Percentiles rank a stretch among this genome's conserved stretches.
Evolutionary conservation across 2,888 invertebrate species (phyloP).

Genomic region (Hydroisotoma schaefferi): DNA sequence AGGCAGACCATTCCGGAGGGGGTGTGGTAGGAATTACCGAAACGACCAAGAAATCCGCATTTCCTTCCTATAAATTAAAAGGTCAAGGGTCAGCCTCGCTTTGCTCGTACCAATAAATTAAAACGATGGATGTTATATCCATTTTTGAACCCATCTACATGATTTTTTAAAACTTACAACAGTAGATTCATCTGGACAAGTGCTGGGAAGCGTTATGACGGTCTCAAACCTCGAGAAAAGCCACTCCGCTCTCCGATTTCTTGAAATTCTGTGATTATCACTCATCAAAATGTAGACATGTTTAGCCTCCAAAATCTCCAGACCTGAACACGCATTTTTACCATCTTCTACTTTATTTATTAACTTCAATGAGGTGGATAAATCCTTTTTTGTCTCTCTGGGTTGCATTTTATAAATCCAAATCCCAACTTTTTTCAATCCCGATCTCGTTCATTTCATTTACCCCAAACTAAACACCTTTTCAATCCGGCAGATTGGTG

Average conservation of each 20-base stretch:
- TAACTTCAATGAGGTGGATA: too few relatives aligned
- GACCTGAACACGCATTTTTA: background rate
- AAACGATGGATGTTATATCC: too few relatives aligned
- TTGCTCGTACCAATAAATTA: too few relatives aligned
- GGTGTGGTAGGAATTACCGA: constrained; percentile 61
- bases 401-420: too few relatives aligned
- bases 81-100: too few relatives aligned
- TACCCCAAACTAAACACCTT: too few relatives aligned
- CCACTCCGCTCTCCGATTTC: constrained; percentile 72
- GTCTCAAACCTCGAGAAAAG: constrained; percentile 65
- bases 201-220: constrained; percentile 58
- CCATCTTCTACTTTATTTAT: background rate
- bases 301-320: constrained; percentile 58
- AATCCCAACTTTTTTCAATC: too few relatives aligned
- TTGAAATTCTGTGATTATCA: constrained; percentile 66
- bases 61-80: constrained; percentile 3
- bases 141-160: background rate
- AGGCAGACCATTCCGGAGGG: constrained; percentile 55
- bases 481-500: too few relatives aligned
- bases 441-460: too few relatives aligned
- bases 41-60: constrained; percentile 60
- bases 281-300: constrained; percentile 66
- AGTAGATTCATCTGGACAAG: too few relatives aligned
- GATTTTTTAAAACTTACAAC: background rate
- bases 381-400: too few relatives aligned